Conservation (phyloP, 2,888 invertebrate species). For the Orthonevra nobilis region DNA sequence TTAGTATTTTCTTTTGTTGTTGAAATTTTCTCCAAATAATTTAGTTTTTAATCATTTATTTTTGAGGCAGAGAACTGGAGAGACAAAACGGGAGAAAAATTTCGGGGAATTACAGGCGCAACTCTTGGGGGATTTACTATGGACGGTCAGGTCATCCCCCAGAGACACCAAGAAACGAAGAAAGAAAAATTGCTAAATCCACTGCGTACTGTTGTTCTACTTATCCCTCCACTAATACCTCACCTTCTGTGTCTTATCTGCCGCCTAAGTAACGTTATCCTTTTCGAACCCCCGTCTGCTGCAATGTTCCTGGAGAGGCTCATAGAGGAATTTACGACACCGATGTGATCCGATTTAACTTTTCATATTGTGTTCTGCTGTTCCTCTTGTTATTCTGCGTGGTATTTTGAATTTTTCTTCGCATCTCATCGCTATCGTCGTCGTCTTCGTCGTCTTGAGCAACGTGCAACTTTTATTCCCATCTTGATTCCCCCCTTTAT, state of each 20-base stretch:
- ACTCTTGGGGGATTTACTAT: constrained; percentile 52
- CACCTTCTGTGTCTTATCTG: constrained; percentile 63
- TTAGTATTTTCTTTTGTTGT: constrained; percentile 19
- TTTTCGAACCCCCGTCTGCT: constrained; percentile 37
- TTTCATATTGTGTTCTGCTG: constrained; percentile 70
- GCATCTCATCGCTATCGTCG: constrained; percentile 31
- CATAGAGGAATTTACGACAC: constrained; percentile 65
- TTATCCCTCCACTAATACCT: constrained; percentile 50
- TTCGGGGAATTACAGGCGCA: constrained; percentile 62
- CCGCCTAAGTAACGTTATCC: constrained; percentile 49
- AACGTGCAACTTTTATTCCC: constrained; percentile 54
- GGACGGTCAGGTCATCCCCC: constrained; percentile 65
- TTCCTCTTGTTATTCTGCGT: constrained; percentile 69
- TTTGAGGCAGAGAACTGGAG: constrained; percentile 34
- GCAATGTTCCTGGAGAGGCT: constrained; percentile 50
- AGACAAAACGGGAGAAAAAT: constrained; percentile 22
- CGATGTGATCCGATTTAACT: constrained; percentile 70
- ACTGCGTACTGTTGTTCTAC: constrained; percentile 26
- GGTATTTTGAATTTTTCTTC: constrained; percentile 43
- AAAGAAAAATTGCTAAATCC: constrained; percentile 34
- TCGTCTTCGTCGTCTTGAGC: constrained; percentile 5
- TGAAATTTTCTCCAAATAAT: constrained; percentile 49
- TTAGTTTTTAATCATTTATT: constrained; percentile 66
- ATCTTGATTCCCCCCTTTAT: constrained; percentile 25
- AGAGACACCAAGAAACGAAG: constrained; percentile 20